Percentiles rank a stretch among this genome's conserved stretches.
Evolutionary conservation across 2,113 vertebrate species (phyloP).

Genomic region (Tyto alba): DNA sequence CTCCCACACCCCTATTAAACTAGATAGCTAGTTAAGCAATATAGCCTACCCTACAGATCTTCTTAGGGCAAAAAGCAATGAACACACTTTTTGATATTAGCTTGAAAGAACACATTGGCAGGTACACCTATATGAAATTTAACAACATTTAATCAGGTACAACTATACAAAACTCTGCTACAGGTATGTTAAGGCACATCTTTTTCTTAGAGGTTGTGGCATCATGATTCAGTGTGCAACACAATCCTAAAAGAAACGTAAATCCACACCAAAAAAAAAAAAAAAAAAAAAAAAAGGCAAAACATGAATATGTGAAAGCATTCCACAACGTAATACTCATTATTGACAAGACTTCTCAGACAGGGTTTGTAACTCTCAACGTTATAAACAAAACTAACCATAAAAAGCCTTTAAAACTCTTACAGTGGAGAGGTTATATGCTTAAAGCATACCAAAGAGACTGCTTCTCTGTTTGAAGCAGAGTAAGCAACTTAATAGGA

Average conservation of each 20-base stretch:
- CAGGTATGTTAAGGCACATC: not conserved
- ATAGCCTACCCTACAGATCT: not conserved
- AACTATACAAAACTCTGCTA: not conserved
- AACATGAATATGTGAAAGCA: not conserved
- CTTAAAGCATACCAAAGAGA: not conserved
- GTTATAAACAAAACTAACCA: not conserved
- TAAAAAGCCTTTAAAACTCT: not conserved
- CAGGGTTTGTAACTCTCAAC: not conserved
- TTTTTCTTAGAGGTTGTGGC: not conserved
- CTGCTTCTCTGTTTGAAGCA: not conserved
- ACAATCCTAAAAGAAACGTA: not conserved
- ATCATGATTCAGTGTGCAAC: not conserved
- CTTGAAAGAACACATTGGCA: fast-evolving
- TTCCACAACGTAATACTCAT: not conserved
- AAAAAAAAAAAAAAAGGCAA: not conserved
- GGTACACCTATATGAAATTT: not conserved
- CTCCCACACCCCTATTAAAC: not conserved
- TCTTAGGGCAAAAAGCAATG: not conserved
- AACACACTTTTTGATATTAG: not conserved
- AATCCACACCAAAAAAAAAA: not conserved
- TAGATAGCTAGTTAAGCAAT: not conserved
- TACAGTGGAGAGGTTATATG: not conserved
- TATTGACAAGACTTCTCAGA: not conserved
- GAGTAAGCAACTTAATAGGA: not conserved
- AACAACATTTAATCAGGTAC: not conserved